A percentile compares a stretch with the other conserved stretches of the same genome.
Evolutionary conservation across 2,113 vertebrate species (phyloP).

Genomic region (Centropus bengalensis): DNA sequence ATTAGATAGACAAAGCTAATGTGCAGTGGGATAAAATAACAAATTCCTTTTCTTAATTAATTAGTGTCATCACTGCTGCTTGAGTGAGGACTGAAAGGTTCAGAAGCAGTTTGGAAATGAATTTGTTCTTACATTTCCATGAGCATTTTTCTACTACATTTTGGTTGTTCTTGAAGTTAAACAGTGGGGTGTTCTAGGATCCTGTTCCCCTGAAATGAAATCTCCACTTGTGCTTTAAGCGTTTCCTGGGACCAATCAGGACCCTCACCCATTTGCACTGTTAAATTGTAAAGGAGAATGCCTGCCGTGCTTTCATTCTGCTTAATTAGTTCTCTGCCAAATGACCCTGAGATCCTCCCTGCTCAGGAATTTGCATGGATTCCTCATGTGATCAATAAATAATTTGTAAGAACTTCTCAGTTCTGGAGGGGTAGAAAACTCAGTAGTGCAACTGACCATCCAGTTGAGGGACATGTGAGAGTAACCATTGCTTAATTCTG

Average conservation of each 20-base stretch:
- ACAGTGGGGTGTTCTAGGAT: neutral
- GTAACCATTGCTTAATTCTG: neutral
- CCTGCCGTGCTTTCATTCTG: neutral
- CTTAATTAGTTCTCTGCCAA: accelerated
- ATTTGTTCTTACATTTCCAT: neutral
- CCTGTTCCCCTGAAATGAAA: neutral
- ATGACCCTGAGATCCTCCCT: accelerated
- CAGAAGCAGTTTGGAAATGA: neutral
- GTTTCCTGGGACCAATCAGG: neutral
- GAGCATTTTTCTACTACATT: neutral
- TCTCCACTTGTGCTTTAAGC: neutral
- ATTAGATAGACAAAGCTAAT: constrained; percentile 45
- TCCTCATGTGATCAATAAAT: neutral
- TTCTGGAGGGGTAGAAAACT: neutral
- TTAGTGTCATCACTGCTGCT: constrained; percentile 19
- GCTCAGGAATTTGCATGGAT: neutral
- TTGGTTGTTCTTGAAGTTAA: neutral
- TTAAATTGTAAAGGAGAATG: neutral
- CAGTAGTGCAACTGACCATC: neutral
- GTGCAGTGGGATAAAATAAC: constrained; percentile 4
- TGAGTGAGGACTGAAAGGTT: neutral
- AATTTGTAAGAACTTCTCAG: neutral
- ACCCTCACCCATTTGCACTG: neutral
- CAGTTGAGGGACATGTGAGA: neutral
- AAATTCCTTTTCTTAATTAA: constrained; percentile 43